phyloP scores from a whole-genome alignment of 2,888 invertebrate species.

The Cosmopolites sordidus region DNA sequence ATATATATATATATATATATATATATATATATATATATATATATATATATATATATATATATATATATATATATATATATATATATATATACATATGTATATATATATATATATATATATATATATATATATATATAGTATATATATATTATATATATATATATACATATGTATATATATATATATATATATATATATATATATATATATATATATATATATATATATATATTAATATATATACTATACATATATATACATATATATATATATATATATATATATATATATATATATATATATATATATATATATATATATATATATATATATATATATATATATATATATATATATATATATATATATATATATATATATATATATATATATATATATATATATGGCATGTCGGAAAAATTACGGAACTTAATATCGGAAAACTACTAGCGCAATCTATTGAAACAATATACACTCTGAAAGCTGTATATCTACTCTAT shows the following conservation, averaged over 20 bases:
- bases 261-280: slow-evolving; percentile 2
- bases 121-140: no score
- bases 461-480: no score
- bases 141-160: no score
- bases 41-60: background rate
- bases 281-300: slow-evolving; percentile 2
- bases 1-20: background rate
- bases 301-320: no score
- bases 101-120: slow-evolving; percentile 12
- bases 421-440: no score
- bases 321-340: no score
- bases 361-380: no score
- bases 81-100: slow-evolving; percentile 10
- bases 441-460: no score
- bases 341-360: no score
- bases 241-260: background rate
- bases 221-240: background rate
- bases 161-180: background rate
- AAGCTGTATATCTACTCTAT: no score
- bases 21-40: background rate
- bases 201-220: background rate
- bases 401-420: no score
- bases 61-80: slow-evolving; percentile 9
- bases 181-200: background rate
- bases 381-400: no score